Percentiles rank a stretch among this genome's conserved stretches.
These are phyloP conservation scores for Dynastes grantii DNA, from an alignment of 2,888 invertebrate species.

Conservation along the genomic window DNA sequence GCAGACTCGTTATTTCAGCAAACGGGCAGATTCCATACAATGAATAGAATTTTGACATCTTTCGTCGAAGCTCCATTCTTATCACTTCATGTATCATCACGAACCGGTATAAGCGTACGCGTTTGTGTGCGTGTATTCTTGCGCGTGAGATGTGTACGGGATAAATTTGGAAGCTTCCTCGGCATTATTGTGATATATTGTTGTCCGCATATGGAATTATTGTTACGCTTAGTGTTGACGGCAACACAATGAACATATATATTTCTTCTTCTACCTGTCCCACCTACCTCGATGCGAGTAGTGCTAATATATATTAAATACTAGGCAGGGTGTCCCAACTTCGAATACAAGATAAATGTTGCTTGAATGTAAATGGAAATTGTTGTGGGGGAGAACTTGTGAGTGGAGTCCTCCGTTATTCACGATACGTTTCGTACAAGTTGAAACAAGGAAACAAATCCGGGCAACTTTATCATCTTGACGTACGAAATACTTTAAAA, in stretches of 20 bases:
- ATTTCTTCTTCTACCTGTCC: slow-evolving; percentile 54
- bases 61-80: slow-evolving; percentile 42
- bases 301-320: slow-evolving; percentile 44
- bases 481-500: not conserved
- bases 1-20: not conserved
- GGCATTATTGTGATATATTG: slow-evolving; percentile 55
- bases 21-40: slow-evolving; percentile 21
- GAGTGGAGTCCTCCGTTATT: not conserved
- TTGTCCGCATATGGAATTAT: slow-evolving; percentile 54
- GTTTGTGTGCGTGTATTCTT: not conserved
- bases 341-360: slow-evolving; percentile 39
- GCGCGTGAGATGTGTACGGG: slow-evolving; percentile 1
- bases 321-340: slow-evolving; percentile 19
- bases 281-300: slow-evolving; percentile 28
- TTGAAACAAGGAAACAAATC: slow-evolving; percentile 14
- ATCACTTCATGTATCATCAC: slow-evolving; percentile 24
- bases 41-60: slow-evolving; percentile 42
- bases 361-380: slow-evolving; percentile 29
- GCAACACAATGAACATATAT: slow-evolving; percentile 57
- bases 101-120: not conserved
- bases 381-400: slow-evolving; percentile 8
- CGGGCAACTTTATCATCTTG: slow-evolving; percentile 9
- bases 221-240: slow-evolving; percentile 54
- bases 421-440: slow-evolving; percentile 22
- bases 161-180: slow-evolving; percentile 38